Evolutionary conservation across 2,797 vertebrate species (phyloP).

Genomic region (Rhincodon typus): DNA sequence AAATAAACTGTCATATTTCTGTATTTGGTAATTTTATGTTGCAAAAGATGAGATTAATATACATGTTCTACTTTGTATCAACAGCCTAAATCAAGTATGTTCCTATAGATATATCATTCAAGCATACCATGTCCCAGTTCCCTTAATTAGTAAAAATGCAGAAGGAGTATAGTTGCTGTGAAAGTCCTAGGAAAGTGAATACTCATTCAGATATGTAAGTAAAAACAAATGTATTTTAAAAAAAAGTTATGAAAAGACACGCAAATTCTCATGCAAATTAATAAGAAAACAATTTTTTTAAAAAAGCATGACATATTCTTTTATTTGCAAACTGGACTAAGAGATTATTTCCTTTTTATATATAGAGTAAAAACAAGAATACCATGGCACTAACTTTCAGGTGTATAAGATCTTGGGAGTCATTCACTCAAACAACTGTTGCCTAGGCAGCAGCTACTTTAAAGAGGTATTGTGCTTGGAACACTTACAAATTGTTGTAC

Average conservation of each 20-base stretch:
- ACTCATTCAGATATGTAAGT: neutral
- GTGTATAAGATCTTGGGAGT: neutral
- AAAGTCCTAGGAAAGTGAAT: constrained; percentile 53
- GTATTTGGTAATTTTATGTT: neutral
- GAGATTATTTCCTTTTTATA: neutral
- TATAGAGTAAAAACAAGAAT: neutral
- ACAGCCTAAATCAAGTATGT: neutral
- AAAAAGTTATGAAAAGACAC: neutral
- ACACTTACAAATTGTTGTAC: neutral
- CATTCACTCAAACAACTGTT: neutral
- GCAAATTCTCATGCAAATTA: neutral
- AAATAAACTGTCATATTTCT: neutral
- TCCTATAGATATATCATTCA: constrained; percentile 35
- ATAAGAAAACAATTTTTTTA: neutral
- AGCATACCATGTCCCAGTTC: constrained; percentile 58
- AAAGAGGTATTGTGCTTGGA: neutral
- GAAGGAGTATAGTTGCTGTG: constrained; percentile 53
- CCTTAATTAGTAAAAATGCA: constrained; percentile 54
- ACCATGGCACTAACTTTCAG: neutral
- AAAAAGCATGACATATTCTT: neutral
- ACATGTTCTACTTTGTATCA: neutral
- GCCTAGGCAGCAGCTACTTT: neutral
- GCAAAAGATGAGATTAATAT: neutral
- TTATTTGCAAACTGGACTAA: neutral
- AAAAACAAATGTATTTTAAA: neutral